A percentile compares a stretch with the other conserved stretches of the same genome.
Conservation (phyloP, 2,888 invertebrate species). For the Sinelater perroti region DNA sequence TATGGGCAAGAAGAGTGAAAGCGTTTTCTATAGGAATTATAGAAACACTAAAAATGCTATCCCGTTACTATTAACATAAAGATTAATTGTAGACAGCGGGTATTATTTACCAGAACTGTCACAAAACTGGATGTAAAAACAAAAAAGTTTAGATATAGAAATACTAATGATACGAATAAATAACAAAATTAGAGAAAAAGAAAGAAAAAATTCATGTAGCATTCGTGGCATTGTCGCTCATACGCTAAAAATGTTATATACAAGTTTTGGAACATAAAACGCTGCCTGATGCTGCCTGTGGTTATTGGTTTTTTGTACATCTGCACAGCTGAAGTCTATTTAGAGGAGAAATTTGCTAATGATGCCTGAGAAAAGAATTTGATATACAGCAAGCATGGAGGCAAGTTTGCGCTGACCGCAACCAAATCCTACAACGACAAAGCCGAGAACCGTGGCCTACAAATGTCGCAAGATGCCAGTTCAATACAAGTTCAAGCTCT, state of each 20-base stretch:
- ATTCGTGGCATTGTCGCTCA: conserved; percentile 40
- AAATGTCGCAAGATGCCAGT: conserved; percentile 95
- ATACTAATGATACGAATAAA: no score
- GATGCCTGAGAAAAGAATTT: conserved; percentile 91
- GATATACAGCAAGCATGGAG: conserved; percentile 94
- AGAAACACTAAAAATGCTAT: no score
- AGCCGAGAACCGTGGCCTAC: conserved; percentile 91
- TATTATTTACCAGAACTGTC: no score
- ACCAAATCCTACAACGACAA: conserved; percentile 96
- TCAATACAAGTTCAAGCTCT: conserved; percentile 93
- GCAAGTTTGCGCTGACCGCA: conserved; percentile 88
- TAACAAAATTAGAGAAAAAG: no score
- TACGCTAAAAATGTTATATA: conserved; percentile 12
- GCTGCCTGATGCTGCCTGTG: conserved; percentile 64
- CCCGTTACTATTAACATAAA: no score
- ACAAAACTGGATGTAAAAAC: no score
- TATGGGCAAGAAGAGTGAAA: no score
- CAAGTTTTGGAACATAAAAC: conserved; percentile 27
- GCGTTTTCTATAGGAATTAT: no score
- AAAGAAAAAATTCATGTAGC: conserved; percentile 39
- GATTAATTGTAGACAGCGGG: no score
- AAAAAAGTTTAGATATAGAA: no score
- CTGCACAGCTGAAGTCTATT: conserved; percentile 75
- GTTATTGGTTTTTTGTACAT: conserved; percentile 56
- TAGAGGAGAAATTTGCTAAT: conserved; percentile 83